A percentile compares a stretch with the other conserved stretches of the same genome.
phyloP scores from a whole-genome alignment of 2,888 invertebrate genomes.

The Girardia tigrina region DNA sequence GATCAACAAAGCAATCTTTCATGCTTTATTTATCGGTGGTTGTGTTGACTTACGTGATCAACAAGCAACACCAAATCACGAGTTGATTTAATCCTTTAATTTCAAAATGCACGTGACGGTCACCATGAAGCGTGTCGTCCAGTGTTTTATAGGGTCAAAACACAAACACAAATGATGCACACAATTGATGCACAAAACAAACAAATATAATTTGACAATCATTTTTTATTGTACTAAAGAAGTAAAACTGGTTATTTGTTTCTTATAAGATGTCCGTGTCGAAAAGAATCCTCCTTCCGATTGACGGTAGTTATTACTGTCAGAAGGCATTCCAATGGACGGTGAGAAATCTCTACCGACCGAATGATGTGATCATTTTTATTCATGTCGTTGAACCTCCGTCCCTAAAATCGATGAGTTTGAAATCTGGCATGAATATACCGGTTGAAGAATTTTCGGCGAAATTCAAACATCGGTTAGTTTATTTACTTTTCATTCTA shows the following conservation, averaged over 20 bases:
- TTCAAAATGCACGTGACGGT: too few species aligned
- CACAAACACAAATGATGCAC: not conserved
- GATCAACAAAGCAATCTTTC: too few species aligned
- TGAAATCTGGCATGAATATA: constrained; percentile 11
- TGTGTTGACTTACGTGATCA: too few species aligned
- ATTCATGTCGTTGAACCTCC: not conserved
- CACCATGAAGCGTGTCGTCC: not conserved
- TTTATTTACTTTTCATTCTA: not conserved
- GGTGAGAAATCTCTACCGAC: not conserved
- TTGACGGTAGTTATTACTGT: not conserved
- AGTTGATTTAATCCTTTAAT: not conserved
- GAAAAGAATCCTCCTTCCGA: not conserved
- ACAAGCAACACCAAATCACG: too few species aligned
- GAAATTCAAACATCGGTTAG: not conserved
- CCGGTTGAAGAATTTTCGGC: not conserved
- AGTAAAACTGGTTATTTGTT: not conserved
- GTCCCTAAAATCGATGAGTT: not conserved
- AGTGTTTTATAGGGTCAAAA: not conserved
- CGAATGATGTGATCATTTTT: not conserved
- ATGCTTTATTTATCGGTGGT: too few species aligned
- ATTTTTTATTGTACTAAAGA: too few species aligned
- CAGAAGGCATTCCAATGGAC: not conserved
- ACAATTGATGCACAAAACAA: too few species aligned
- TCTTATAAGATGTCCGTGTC: not conserved
- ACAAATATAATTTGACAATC: too few species aligned